These are phyloP conservation scores for Crambe crambe DNA, from an alignment of 37 sponge, comb jelly and placozoan genomes.

Conservation along the genomic window DNA sequence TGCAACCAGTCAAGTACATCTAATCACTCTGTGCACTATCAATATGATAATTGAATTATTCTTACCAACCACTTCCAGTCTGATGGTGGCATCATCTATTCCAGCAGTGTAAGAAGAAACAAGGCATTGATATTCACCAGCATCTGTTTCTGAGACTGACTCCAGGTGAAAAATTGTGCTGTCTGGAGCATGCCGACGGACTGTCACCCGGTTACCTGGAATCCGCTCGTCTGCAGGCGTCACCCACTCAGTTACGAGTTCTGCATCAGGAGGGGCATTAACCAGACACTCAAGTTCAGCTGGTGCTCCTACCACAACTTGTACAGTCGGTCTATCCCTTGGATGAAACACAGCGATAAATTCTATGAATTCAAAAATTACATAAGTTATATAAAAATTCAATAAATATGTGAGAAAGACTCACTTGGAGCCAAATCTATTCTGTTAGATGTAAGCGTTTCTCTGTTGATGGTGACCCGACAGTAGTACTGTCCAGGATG, in stretches of 20 bases:
- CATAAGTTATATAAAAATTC: not conserved
- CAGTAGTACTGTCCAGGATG: not conserved
- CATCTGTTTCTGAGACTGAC: not conserved
- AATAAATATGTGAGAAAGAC: not conserved
- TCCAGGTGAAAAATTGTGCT: not conserved
- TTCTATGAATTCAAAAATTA: not conserved
- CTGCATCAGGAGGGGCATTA: not conserved
- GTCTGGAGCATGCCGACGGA: too few relatives aligned
- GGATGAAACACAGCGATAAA: not conserved
- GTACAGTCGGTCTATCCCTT: not conserved
- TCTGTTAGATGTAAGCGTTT: not conserved
- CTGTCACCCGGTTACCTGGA: not conserved
- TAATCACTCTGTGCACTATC: too few relatives aligned
- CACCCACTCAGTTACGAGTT: not conserved
- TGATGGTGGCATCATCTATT: not conserved
- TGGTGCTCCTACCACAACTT: not conserved
- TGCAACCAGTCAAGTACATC: too few relatives aligned
- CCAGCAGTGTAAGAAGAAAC: not conserved
- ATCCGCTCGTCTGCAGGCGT: not conserved
- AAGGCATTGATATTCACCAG: not conserved
- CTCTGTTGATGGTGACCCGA: not conserved
- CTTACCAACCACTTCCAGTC: not conserved
- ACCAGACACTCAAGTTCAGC: not conserved
- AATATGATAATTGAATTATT: too few relatives aligned
- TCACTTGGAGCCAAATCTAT: not conserved